phyloP scores from a whole-genome alignment of 2,888 invertebrate genomes.

The Empis stercorea region DNA sequence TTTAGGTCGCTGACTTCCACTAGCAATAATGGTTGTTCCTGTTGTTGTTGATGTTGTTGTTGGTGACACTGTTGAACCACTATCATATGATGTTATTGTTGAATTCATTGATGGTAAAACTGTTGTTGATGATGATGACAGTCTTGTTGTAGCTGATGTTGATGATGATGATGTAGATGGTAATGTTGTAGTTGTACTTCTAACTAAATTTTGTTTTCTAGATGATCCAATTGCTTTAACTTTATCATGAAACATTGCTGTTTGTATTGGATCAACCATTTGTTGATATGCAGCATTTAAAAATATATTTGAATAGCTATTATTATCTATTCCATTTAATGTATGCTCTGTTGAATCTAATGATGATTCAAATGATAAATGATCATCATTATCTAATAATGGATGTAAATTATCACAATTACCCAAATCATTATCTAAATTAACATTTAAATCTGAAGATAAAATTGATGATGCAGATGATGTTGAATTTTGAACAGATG shows the following conservation, averaged over 20 bases:
- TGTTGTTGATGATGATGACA: neutral
- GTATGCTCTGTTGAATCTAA: conserved; percentile 35
- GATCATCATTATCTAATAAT: conserved; percentile 61
- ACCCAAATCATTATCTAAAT: conserved; percentile 40
- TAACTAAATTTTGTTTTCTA: too few species aligned
- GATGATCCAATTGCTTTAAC: conserved; percentile 8
- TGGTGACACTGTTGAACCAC: conserved; percentile 7
- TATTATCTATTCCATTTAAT: conserved; percentile 28
- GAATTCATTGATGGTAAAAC: neutral
- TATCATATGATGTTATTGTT: neutral
- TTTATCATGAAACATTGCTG: conserved; percentile 16
- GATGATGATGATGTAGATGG: conserved; percentile 4
- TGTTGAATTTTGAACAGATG: conserved; percentile 24
- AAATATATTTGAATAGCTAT: conserved; percentile 56
- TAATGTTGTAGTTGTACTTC: neutral
- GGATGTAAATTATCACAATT: conserved; percentile 59
- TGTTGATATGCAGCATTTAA: conserved; percentile 55
- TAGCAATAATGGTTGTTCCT: conserved; percentile 15
- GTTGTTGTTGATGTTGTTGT: conserved; percentile 11
- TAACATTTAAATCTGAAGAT: conserved; percentile 27
- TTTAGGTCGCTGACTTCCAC: conserved; percentile 56
- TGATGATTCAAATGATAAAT: conserved; percentile 47
- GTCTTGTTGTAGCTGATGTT: conserved; percentile 7
- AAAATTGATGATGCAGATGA: conserved; percentile 40
- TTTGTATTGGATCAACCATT: conserved; percentile 22